Base-by-base conservation (phyloP, 2,888 invertebrate genomes). In the Mystacides longicornis region DNA sequence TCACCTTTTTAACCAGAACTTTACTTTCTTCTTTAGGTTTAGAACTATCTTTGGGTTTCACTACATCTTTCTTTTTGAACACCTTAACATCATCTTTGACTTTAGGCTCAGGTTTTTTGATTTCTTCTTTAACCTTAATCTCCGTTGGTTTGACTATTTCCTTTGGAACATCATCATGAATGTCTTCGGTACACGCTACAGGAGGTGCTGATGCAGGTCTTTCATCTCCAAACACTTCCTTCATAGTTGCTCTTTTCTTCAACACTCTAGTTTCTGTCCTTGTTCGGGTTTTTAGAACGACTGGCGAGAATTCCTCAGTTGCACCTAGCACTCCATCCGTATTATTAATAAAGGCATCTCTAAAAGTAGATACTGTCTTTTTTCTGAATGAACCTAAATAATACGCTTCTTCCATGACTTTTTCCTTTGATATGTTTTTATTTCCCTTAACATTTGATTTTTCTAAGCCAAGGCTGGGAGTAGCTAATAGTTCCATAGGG, bases 151-250 rank as follows among this genome's bases (percentile, higher is more conserved):
- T 48, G 23, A 55, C 73, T 57, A 71, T 23, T 22, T 22, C 65
- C 64, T 68, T 67, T 61, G 67, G 68, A 60, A 72, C 70, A 51
- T 65, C 66, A 45, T 70, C 72, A n/a, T 7, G 50, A 56, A 63
- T 67, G 27, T 78, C 76, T 27, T 78, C 76, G 63, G 75, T 74
- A 64, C 80, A 82, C 1, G 83, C 80, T 59, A 80, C 77, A 0
- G 90, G 89, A 0, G 90, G 89, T 0, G 90, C 89, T 0, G 89
- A 89, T 0, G 89, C 89, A 0, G 91, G 89, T 43, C 89, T 76
- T 65, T 90, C 89, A 49, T 61, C 62, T 1, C 89, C 89, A 68
- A 91, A 90, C 2, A 90, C 88, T 71, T 90, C 89, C 63, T 87
- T 83, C 45, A 89, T 89, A 2, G 87, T 86, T 43, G 87, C 87